Evolutionary conservation across 2,113 vertebrate species (phyloP).

Genomic region (Dasyurus viverrinus): DNA sequence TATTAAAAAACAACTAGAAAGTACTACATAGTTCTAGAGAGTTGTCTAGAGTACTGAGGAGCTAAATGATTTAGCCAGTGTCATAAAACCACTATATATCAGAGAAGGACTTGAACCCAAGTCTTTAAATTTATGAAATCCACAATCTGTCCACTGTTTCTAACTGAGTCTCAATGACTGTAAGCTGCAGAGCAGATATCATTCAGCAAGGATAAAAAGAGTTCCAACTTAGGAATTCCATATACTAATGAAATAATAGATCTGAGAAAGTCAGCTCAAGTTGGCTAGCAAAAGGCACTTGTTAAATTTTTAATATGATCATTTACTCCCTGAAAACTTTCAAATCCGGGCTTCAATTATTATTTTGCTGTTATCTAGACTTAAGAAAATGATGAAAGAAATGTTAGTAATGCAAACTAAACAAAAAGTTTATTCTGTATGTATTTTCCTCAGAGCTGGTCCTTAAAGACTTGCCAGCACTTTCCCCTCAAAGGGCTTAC

Average conservation of each 20-base stretch:
- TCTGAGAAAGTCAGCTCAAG: not conserved
- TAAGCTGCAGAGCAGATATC: not conserved
- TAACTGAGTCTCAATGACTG: not conserved
- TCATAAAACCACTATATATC: not conserved
- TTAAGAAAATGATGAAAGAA: not conserved
- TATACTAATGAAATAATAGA: not conserved
- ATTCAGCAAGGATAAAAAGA: not conserved
- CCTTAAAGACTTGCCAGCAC: not conserved
- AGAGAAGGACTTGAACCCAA: not conserved
- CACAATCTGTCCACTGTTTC: not conserved
- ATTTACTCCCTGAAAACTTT: not conserved
- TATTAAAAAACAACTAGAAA: not conserved
- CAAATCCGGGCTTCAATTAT: not conserved
- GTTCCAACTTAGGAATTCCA: not conserved
- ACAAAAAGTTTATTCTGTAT: not conserved
- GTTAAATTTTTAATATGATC: not conserved
- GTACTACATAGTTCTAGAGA: not conserved
- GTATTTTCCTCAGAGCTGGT: not conserved
- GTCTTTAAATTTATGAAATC: not conserved
- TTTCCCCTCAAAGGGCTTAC: not conserved
- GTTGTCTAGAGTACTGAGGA: not conserved
- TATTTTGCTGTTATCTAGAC: not conserved
- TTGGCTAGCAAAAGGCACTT: not conserved
- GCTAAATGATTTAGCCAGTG: not conserved
- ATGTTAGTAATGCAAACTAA: not conserved